Conservation (phyloP, 2,113 vertebrate species). For the Calypte anna region DNA sequence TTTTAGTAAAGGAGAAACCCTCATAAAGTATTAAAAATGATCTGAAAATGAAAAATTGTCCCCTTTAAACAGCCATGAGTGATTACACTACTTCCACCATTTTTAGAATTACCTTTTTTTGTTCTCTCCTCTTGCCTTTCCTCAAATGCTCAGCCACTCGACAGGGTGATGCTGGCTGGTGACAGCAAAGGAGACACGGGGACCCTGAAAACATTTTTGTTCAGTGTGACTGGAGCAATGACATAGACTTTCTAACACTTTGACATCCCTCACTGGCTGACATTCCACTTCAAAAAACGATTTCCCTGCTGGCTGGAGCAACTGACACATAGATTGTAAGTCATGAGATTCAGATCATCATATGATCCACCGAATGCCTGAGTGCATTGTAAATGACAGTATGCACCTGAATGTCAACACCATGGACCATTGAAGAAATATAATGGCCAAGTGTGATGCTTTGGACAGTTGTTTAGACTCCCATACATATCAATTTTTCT, state of each 20-base stretch:
- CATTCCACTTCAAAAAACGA: conserved; percentile 18
- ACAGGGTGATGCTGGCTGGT: not conserved
- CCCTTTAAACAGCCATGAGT: not conserved
- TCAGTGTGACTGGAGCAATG: conserved; percentile 25
- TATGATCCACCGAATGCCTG: not conserved
- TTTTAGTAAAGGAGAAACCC: not conserved
- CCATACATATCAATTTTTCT: not conserved
- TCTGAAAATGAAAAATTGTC: not conserved
- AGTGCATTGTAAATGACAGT: conserved; percentile 5
- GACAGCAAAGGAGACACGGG: conserved; percentile 3
- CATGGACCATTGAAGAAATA: not conserved
- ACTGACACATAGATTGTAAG: conserved; percentile 38
- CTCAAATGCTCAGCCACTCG: not conserved
- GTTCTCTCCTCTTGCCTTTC: not conserved
- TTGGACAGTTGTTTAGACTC: not conserved
- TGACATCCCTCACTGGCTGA: conserved; percentile 56
- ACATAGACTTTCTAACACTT: conserved; percentile 36
- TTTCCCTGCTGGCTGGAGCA: not conserved
- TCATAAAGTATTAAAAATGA: not conserved
- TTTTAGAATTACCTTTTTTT: not conserved
- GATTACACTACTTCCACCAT: not conserved
- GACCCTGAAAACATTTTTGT: conserved; percentile 39
- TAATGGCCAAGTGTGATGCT: not conserved
- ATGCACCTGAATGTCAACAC: not conserved
- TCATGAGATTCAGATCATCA: conserved; percentile 43